Conservation (phyloP, 23 tunicate genomes). For the Ascidia mentula region DNA sequence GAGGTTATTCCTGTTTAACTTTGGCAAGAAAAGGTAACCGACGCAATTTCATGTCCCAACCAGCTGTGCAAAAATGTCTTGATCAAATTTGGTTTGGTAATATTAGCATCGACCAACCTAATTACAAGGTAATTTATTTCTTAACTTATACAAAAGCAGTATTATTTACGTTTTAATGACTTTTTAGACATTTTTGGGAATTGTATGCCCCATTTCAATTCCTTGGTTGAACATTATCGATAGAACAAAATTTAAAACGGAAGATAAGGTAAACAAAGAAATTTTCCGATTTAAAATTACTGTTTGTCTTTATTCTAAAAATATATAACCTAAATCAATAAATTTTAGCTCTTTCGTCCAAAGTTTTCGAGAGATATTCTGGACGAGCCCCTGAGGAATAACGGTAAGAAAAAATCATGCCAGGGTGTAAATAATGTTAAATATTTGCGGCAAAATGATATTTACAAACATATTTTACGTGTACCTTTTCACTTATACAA, state of each 20-base stretch:
- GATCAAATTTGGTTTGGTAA: background rate
- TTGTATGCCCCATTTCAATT: background rate
- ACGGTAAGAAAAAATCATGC: background rate
- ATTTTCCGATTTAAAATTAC: background rate
- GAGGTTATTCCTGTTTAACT: background rate
- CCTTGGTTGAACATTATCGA: background rate
- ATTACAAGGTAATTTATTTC: background rate
- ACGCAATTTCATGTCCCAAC: conserved; percentile 1
- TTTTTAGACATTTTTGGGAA: background rate
- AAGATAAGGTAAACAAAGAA: background rate
- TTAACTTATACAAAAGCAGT: background rate
- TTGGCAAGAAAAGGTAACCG: background rate
- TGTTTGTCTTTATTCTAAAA: background rate
- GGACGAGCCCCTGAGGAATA: background rate
- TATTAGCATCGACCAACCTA: background rate
- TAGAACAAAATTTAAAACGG: background rate
- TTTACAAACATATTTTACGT: no score
- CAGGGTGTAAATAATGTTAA: no score
- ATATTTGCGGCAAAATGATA: no score
- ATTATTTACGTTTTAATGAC: no score
- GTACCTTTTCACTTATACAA: no score
- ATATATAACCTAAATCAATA: no score
- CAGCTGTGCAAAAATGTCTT: background rate
- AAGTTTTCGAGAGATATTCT: background rate
- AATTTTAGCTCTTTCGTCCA: background rate